phyloP scores from a whole-genome alignment of 2,888 invertebrate species.

The Phyllotreta striolata region DNA sequence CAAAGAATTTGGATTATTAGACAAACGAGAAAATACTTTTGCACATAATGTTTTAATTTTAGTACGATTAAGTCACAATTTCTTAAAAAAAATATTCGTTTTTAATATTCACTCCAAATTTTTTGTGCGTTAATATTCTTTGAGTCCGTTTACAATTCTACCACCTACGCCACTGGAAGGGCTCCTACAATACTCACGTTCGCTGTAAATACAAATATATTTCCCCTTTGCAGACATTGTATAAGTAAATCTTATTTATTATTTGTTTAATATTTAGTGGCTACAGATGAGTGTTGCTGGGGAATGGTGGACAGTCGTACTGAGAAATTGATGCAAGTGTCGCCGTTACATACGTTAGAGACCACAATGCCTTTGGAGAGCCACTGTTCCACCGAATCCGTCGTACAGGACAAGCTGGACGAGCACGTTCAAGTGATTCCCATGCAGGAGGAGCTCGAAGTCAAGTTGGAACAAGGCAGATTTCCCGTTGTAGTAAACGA shows the following conservation, averaged over 20 bases:
- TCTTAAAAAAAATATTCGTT: too few species aligned
- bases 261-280: constrained; percentile 39
- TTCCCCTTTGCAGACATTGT: constrained; percentile 24
- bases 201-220: background rate
- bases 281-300: constrained; percentile 60
- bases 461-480: constrained; percentile 63
- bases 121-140: background rate
- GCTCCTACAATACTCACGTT: background rate
- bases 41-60: too few species aligned
- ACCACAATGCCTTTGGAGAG: constrained; percentile 39
- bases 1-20: too few species aligned
- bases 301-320: constrained; percentile 63
- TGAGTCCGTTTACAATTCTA: background rate
- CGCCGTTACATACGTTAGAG: constrained; percentile 59
- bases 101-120: background rate
- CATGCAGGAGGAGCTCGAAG: constrained; percentile 69
- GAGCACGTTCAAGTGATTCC: constrained; percentile 63
- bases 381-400: constrained; percentile 34
- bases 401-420: constrained; percentile 35
- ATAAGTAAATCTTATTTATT: background rate
- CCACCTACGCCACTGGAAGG: background rate
- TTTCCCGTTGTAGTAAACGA: constrained; percentile 62
- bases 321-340: constrained; percentile 61
- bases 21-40: too few species aligned
- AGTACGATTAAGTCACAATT: too few species aligned